Conservation (phyloP, 2,888 invertebrate species). For the Agrotis puta region DNA sequence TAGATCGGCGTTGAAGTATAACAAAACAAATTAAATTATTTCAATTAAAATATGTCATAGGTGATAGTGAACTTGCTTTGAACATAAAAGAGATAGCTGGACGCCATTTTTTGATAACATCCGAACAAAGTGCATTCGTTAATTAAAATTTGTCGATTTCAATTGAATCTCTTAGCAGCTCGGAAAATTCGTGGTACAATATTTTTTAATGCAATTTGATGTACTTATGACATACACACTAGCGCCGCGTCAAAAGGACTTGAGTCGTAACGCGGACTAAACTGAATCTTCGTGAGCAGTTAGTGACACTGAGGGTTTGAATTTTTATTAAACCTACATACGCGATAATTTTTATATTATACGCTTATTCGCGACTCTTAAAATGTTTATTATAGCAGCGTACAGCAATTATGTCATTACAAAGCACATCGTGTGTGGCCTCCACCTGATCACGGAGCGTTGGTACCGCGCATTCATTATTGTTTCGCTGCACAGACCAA, state of each 20-base stretch:
- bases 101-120: slow-evolving; percentile 55
- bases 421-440: slow-evolving; percentile 65
- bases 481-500: slow-evolving; percentile 58
- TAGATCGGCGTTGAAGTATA: slow-evolving; percentile 26
- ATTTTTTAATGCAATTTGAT: no score
- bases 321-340: not conserved
- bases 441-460: slow-evolving; percentile 39
- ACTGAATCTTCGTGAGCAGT: slow-evolving; percentile 12
- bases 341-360: slow-evolving; percentile 16
- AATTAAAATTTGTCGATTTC: slow-evolving; percentile 49
- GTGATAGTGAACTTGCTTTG: slow-evolving; percentile 44
- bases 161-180: slow-evolving; percentile 22
- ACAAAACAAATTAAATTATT: slow-evolving; percentile 40
- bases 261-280: not conserved
- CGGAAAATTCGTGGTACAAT: no score
- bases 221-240: no score
- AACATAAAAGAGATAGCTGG: slow-evolving; percentile 48
- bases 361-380: slow-evolving; percentile 32
- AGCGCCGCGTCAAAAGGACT: no score
- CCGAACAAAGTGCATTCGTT: slow-evolving; percentile 49
- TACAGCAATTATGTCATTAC: slow-evolving; percentile 64
- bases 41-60: slow-evolving; percentile 53
- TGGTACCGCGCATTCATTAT: slow-evolving; percentile 61
- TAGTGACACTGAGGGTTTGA: slow-evolving; percentile 14
- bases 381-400: slow-evolving; percentile 46